Evolutionary conservation across 2,888 invertebrate species (phyloP), one percentile per base, ranked within the genome.

Genomic region (Drosophila ezoana): DNA sequence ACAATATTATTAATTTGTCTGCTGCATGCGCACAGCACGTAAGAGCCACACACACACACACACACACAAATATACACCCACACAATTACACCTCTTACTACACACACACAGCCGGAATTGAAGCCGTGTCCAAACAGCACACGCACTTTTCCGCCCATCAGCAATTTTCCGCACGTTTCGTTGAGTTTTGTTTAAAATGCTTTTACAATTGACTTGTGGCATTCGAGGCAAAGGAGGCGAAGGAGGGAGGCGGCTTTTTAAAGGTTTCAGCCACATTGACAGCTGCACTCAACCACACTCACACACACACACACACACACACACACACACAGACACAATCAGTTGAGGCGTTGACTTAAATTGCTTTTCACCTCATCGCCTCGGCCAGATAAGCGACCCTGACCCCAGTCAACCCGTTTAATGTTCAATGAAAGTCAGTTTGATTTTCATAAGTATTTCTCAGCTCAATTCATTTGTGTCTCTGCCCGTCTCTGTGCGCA

Each of bases 101-200:
- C 13, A 41, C 44, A 41, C 44, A 41, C n/a, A 33, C n/a, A 49
- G 16, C n/a, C 44, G 9, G 28, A 61, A 37, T 37, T 16, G 11
- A 18, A 23, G 20, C 33, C 18, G 14, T 23, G 44, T 40, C 16
- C 23, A 54, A 65, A 51, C 61, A 65, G 37, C 59, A 66, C 45
- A 53, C 77, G 70, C 79, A 77, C 74, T 86, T 81, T 78, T 63
- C 62, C 68, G 52, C 49, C 51, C 75, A 87, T 87, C 80, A 76
- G 54, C 57, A 69, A 84, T 84, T 87, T 87, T 74, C 63, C 35
- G 87, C 83, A 87, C 86, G 85, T 85, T 75, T 81, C 79, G 77
- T 53, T 85, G 86, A 75, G 81, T 85, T 87, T 83, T 79, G 81
- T 79, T 81, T 83, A 85, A 83, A 81, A 85, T 76, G 60, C 38